A percentile compares a stretch with the other conserved stretches of the same genome.
phyloP scores from a whole-genome alignment of 2,888 invertebrate species.

The Chloromyia formosa region DNA sequence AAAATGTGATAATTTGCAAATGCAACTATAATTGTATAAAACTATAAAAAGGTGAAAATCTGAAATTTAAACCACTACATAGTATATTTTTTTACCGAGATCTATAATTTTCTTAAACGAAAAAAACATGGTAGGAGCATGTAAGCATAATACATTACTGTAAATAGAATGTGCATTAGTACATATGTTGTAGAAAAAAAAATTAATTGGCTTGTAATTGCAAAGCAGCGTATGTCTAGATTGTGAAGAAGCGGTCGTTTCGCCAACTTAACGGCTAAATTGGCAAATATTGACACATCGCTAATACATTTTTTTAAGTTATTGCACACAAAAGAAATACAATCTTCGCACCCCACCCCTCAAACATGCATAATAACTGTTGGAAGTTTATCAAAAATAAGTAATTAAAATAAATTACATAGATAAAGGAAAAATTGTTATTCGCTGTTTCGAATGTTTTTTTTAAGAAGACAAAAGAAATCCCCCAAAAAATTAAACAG shows the following conservation, averaged over 20 bases:
- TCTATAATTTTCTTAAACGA: conserved; percentile 31
- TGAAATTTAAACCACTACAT: conserved; percentile 7
- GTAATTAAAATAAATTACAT: neutral
- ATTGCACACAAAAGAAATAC: too few species aligned
- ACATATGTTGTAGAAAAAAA: conserved; percentile 3
- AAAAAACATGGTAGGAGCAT: neutral
- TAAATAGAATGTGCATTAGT: conserved; percentile 21
- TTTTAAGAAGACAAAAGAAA: too few species aligned
- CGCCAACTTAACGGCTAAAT: neutral
- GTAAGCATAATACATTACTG: conserved; percentile 3
- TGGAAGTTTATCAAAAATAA: too few species aligned
- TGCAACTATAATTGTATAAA: conserved; percentile 14
- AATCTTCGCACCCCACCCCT: too few species aligned
- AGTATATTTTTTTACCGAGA: conserved; percentile 38
- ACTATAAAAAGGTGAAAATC: too few species aligned
- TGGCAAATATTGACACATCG: neutral
- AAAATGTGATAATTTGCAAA: conserved; percentile 43
- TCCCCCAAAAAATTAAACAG: neutral
- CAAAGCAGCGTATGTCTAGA: neutral
- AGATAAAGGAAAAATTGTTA: neutral
- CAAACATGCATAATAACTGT: too few species aligned
- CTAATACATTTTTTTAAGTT: too few species aligned
- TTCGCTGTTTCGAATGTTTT: neutral
- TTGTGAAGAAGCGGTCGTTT: neutral
- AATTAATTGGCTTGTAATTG: neutral